phyloP scores from a whole-genome alignment of 2,113 vertebrate genomes.

The Chlamydotis undulata region DNA sequence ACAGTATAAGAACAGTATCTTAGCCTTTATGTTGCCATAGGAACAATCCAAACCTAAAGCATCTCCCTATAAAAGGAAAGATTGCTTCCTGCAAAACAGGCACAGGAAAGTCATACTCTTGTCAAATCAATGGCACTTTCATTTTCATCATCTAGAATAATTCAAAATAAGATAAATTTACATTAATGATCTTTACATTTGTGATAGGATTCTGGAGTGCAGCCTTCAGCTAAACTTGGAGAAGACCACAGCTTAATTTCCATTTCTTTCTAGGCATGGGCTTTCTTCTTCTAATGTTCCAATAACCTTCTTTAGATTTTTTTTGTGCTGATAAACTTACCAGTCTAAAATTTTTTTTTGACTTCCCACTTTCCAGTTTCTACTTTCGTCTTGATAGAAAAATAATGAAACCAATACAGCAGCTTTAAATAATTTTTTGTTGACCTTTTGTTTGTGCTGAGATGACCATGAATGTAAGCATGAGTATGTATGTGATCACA shows the following conservation, averaged over 20 bases:
- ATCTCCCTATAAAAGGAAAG: not conserved
- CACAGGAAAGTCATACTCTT: not conserved
- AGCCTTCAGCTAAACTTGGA: not conserved
- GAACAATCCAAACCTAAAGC: not conserved
- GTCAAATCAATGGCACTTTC: not conserved
- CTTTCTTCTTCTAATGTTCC: not conserved
- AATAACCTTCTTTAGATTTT: not conserved
- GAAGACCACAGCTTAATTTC: not conserved
- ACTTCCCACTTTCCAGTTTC: not conserved
- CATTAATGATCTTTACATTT: not conserved
- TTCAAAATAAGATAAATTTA: not conserved
- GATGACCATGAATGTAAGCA: not conserved
- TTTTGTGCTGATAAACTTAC: not conserved
- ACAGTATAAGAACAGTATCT: not conserved
- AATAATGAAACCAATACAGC: not conserved
- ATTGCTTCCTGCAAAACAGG: not conserved
- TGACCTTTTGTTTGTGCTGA: not conserved
- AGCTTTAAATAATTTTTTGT: not conserved
- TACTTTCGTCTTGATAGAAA: not conserved
- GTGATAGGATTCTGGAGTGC: not conserved
- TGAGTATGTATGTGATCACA: not conserved
- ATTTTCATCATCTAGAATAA: not conserved
- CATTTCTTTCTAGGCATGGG: not conserved
- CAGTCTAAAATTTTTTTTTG: not conserved
- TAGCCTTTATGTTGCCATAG: slow-evolving; percentile 1